Evolutionary conservation across 2,113 vertebrate species (phyloP).

Genomic region (Bos javanicus): DNA sequence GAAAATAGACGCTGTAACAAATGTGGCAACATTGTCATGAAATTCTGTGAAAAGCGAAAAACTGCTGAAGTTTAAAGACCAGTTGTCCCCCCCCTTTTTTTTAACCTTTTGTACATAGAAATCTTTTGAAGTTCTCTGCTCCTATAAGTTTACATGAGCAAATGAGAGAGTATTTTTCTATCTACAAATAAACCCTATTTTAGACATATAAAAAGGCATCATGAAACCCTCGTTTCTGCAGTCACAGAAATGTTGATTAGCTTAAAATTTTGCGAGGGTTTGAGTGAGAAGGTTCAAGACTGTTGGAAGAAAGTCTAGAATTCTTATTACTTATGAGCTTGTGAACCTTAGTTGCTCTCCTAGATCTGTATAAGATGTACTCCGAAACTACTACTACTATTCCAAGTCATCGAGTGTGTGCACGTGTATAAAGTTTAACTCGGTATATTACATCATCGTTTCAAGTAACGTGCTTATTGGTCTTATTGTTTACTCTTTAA

Average conservation of each 20-base stretch:
- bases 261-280: slow-evolving; percentile 5
- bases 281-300: background rate
- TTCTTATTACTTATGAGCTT: background rate
- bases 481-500: slow-evolving; percentile 52
- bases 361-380: background rate
- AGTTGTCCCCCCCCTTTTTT: background rate
- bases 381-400: background rate
- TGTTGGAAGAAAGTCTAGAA: background rate
- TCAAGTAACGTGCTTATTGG: slow-evolving; percentile 53
- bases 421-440: background rate
- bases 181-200: background rate
- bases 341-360: background rate
- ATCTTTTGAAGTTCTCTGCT: background rate
- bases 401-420: background rate
- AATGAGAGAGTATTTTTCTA: background rate
- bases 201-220: background rate
- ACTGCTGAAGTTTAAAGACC: background rate
- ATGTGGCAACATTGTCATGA: background rate
- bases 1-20: background rate
- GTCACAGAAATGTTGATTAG: background rate
- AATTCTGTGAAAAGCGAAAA: background rate
- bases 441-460: slow-evolving; percentile 36
- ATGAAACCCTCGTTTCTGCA: background rate
- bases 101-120: background rate
- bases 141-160: background rate